phyloP scores from a whole-genome alignment of 2,888 invertebrate species.

The Gibbula magus region DNA sequence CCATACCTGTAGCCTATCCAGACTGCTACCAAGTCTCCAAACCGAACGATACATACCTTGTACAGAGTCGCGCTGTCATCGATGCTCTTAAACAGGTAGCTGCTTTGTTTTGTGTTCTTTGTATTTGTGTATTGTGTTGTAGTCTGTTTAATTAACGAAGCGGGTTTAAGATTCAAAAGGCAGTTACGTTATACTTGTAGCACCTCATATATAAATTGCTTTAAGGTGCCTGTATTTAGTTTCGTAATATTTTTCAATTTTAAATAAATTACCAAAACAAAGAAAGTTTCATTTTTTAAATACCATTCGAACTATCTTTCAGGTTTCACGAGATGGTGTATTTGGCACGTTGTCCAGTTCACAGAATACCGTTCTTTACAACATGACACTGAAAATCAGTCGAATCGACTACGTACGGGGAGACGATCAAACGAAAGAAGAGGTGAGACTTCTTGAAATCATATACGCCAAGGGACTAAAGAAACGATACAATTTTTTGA shows the following conservation, averaged over 20 bases:
- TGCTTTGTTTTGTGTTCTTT: neutral
- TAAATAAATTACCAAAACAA: no score
- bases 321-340: conserved; percentile 41
- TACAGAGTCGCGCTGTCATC: conserved; percentile 38
- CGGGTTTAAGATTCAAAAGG: no score
- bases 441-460: no score
- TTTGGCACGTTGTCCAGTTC: conserved; percentile 76
- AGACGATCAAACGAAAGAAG: conserved; percentile 76
- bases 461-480: no score
- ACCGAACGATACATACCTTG: neutral
- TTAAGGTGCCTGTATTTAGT: no score
- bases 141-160: no score
- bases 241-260: no score
- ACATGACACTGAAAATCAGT: conserved; percentile 49
- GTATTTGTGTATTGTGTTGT: no score
- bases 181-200: no score
- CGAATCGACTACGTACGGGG: conserved; percentile 40
- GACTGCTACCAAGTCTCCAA: conserved; percentile 34
- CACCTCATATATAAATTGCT: no score
- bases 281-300: no score
- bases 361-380: conserved; percentile 74
- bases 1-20: conserved; percentile 59
- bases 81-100: conserved; percentile 45
- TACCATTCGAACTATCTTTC: neutral
- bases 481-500: no score